Conservation (phyloP, 2,113 vertebrate species). For the Lichenostomus cassidix region DNA sequence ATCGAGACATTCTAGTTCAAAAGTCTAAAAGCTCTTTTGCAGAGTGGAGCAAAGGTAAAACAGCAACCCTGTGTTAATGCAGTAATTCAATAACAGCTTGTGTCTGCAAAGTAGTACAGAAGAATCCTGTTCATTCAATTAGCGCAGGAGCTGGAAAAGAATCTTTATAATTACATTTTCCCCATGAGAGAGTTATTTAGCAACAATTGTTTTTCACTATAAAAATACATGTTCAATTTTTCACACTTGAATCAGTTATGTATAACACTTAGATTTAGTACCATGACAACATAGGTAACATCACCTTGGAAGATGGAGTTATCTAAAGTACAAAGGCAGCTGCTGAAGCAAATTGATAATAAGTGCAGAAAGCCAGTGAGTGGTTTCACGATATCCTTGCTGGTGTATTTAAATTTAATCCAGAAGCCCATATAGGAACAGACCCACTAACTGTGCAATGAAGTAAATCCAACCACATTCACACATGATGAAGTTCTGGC, state of each 20-base stretch:
- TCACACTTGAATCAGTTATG: neutral
- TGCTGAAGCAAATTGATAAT: neutral
- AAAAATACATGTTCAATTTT: neutral
- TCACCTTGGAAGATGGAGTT: neutral
- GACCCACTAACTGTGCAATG: accelerated
- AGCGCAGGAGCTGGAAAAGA: neutral
- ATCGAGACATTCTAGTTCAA: neutral
- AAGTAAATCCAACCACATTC: neutral
- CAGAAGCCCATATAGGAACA: neutral
- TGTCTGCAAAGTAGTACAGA: neutral
- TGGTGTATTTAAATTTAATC: neutral
- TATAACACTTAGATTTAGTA: neutral
- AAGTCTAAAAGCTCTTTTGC: neutral
- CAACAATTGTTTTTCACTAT: neutral
- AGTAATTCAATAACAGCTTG: neutral
- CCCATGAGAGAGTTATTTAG: neutral
- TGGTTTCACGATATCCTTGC: neutral
- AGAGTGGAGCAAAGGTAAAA: neutral
- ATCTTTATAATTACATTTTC: neutral
- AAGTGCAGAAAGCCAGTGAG: neutral
- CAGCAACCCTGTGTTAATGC: neutral
- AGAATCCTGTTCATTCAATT: slow-evolving; percentile 19
- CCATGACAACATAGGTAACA: accelerated
- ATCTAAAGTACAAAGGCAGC: neutral
- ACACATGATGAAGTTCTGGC: neutral